These are phyloP conservation scores for Drosophila lowei DNA, from an alignment of 1,140 invertebrate species.

Conservation along the genomic window DNA sequence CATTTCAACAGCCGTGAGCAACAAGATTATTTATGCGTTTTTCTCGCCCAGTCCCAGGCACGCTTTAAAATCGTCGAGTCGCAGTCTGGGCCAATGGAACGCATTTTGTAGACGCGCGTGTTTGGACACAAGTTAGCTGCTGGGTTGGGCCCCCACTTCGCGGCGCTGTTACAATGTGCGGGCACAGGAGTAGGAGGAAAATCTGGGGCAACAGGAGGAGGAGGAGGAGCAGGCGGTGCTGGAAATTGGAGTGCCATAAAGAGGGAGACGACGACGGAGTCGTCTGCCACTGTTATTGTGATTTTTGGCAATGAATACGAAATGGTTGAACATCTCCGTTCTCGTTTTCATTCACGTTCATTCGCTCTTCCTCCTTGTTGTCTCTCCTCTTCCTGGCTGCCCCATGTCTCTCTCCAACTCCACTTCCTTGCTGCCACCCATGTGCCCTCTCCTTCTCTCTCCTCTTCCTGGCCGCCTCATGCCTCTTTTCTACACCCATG, in stretches of 20 bases:
- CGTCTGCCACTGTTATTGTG: conserved; percentile 64
- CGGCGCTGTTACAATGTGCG: conserved; percentile 53
- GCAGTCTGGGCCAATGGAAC: conserved; percentile 16
- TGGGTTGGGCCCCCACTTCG: conserved; percentile 45
- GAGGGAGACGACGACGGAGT: neutral
- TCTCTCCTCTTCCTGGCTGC: neutral
- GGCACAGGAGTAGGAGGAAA: neutral
- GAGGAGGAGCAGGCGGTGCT: neutral
- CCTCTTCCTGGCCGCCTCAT: too few relatives aligned
- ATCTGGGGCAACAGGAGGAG: too few relatives aligned
- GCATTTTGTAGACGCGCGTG: conserved; percentile 72
- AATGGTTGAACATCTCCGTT: conserved; percentile 54
- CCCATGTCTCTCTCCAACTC: too few relatives aligned
- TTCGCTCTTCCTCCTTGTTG: neutral
- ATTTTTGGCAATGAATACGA: conserved; percentile 82
- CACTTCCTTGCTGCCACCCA: neutral
- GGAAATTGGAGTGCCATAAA: conserved; percentile 41
- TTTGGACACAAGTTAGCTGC: conserved; percentile 70
- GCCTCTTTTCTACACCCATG: neutral
- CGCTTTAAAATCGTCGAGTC: conserved; percentile 65
- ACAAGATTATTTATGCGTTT: conserved; percentile 82
- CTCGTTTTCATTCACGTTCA: conserved; percentile 19
- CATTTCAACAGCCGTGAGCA: conserved; percentile 82
- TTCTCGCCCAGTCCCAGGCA: conserved; percentile 64
- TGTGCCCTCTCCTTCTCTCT: neutral